A percentile compares a stretch with the other conserved stretches of the same genome.
phyloP scores from a whole-genome alignment of 2,113 vertebrate species.

The Cheirogaleus medius region DNA sequence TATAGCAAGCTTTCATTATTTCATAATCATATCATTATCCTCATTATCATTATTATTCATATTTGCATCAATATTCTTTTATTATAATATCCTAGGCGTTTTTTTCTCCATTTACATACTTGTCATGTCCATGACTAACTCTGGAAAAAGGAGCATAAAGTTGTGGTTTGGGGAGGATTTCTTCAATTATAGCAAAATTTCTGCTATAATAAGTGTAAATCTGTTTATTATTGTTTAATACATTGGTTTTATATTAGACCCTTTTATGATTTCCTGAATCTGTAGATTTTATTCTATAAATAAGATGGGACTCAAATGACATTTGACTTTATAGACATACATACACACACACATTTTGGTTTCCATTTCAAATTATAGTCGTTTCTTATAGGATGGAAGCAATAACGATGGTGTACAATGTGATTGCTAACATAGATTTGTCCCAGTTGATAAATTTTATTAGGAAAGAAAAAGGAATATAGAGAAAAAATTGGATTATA shows the following conservation, averaged over 20 bases:
- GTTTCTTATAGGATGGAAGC: neutral
- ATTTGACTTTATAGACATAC: neutral
- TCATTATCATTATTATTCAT: neutral
- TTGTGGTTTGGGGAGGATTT: neutral
- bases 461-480: neutral
- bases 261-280: neutral
- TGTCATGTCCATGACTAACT: neutral
- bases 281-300: neutral
- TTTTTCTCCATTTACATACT: neutral
- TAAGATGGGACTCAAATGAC: neutral
- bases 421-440: neutral
- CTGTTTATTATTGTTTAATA: neutral
- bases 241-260: neutral
- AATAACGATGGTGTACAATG: neutral
- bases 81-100: neutral
- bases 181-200: neutral
- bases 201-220: neutral
- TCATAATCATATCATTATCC: neutral
- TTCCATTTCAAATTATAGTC: neutral
- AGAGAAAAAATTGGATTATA: neutral
- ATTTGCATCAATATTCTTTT: neutral
- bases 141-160: neutral
- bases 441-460: neutral
- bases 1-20: neutral
- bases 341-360: neutral